phyloP scores from a whole-genome alignment of 2,888 invertebrate species.

The Penaeus monodon region DNA sequence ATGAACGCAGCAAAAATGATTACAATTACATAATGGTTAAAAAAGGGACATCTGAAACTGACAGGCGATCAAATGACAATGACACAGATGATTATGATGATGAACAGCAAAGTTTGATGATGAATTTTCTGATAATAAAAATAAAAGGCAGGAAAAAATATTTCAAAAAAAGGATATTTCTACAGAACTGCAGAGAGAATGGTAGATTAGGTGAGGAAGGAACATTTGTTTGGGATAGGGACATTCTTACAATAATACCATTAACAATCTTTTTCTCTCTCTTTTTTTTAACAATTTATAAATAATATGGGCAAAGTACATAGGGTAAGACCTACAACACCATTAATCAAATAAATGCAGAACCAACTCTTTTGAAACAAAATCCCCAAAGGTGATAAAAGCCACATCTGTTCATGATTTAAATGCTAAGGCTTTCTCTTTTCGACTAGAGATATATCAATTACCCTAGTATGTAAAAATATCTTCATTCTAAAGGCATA shows the following conservation, averaged over 20 bases:
- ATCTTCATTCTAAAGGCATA: background rate
- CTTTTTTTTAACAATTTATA: background rate
- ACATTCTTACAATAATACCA: background rate
- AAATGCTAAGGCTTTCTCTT: background rate
- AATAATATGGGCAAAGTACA: background rate
- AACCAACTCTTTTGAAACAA: no score
- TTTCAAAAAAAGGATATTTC: no score
- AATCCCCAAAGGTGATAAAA: no score
- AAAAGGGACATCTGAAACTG: no score
- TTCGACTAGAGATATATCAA: background rate
- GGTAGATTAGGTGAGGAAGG: background rate
- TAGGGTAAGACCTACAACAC: background rate
- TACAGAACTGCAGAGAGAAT: background rate
- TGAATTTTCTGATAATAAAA: no score
- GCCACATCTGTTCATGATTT: no score
- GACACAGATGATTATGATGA: no score
- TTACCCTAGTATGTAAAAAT: conserved; percentile 14
- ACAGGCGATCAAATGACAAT: no score
- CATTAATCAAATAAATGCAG: background rate
- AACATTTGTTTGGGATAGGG: background rate
- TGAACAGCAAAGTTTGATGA: no score
- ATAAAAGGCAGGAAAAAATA: no score
- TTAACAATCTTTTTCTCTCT: background rate
- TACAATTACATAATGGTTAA: no score
- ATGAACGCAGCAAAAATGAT: no score